A percentile compares a stretch with the other conserved stretches of the same genome.
Evolutionary conservation across 1,140 invertebrate species (phyloP).

Genomic region (Drosophila chauvacae): DNA sequence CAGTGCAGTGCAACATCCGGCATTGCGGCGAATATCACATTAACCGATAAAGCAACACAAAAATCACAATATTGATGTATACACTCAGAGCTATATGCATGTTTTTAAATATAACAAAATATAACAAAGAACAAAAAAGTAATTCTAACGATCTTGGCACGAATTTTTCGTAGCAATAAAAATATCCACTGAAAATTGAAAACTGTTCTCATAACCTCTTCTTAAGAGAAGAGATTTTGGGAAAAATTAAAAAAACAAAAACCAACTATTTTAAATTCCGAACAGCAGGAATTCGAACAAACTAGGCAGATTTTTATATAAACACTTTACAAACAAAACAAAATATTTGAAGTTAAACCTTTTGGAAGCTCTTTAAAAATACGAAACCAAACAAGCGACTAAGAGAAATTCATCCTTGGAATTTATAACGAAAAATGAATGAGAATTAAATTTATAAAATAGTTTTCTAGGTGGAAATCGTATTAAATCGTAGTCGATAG

Average conservation of each 20-base stretch:
- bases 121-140: too few species aligned
- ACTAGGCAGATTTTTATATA: slow-evolving; percentile 38
- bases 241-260: not conserved
- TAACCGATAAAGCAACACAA: not conserved
- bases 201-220: too few species aligned
- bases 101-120: not conserved
- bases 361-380: slow-evolving; percentile 49
- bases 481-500: not conserved
- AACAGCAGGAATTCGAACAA: not conserved
- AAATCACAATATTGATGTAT: not conserved
- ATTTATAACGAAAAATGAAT: not conserved
- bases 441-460: not conserved
- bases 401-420: not conserved
- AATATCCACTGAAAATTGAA: not conserved
- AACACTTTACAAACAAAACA: slow-evolving; percentile 44
- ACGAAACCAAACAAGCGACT: slow-evolving; percentile 5
- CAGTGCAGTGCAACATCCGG: slow-evolving; percentile 90
- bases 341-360: not conserved
- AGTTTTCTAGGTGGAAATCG: slow-evolving; percentile 1
- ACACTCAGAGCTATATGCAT: slow-evolving; percentile 2
- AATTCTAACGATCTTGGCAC: slow-evolving; percentile 2
- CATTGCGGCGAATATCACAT: slow-evolving; percentile 89
- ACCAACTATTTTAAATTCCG: not conserved
- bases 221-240: not conserved
- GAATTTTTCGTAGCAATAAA: slow-evolving; percentile 11